Percentiles rank a stretch among this genome's conserved stretches.
Conservation (phyloP, 2,797 vertebrate species). For the Gadopsis bispinosus region DNA sequence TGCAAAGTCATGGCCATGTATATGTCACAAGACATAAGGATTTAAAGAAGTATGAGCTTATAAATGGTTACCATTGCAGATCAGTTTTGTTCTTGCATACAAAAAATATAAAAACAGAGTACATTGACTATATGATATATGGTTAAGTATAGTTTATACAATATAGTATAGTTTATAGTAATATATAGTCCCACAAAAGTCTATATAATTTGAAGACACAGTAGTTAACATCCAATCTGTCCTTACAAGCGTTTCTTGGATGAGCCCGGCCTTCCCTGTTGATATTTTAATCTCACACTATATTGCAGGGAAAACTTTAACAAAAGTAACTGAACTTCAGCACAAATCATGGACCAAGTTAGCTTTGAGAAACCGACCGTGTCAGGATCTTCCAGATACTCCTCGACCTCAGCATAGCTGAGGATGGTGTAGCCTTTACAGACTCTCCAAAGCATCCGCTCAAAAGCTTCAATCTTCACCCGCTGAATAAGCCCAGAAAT, state of each 20-base stretch:
- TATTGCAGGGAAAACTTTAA: background rate
- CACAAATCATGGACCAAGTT: background rate
- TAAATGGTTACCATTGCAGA: background rate
- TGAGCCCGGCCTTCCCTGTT: background rate
- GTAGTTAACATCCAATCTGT: background rate
- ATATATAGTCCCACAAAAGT: background rate
- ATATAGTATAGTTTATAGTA: too few species aligned
- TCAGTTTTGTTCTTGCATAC: background rate
- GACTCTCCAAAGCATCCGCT: conserved; percentile 96
- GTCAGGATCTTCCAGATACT: conserved; percentile 90
- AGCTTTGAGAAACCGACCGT: conserved; percentile 82
- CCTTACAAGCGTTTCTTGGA: background rate
- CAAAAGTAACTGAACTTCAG: background rate
- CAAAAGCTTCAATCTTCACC: conserved; percentile 93
- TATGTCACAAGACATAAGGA: background rate
- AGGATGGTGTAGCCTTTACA: conserved; percentile 98
- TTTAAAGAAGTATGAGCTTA: background rate
- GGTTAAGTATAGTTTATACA: too few species aligned
- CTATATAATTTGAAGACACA: background rate
- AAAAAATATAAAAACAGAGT: background rate
- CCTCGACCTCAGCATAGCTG: conserved; percentile 91
- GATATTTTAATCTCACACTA: background rate
- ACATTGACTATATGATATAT: background rate
- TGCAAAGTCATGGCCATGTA: background rate
- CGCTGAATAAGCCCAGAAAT: conserved; percentile 93